Percentiles rank a stretch among this genome's conserved stretches.
phyloP scores from a whole-genome alignment of 2,113 vertebrate genomes.

The Hyperopisus bebe region DNA sequence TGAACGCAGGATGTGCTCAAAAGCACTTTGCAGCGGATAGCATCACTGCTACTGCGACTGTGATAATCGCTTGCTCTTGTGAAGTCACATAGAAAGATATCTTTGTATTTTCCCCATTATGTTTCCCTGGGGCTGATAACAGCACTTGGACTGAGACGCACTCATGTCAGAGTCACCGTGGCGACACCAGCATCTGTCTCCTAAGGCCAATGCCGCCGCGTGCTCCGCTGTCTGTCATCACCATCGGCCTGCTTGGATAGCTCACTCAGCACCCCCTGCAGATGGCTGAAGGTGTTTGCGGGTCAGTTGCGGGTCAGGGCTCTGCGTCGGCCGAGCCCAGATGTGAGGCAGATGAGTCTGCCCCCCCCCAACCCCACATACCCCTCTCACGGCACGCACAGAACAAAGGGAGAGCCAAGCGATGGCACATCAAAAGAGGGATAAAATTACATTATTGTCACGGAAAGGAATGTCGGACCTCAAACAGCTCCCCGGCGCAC shows the following conservation, averaged over 20 bases:
- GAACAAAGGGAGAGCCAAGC: neutral
- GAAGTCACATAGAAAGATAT: neutral
- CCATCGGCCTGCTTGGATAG: neutral
- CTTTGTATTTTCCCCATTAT: neutral
- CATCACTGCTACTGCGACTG: neutral
- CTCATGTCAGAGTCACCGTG: neutral
- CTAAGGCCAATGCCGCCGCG: neutral
- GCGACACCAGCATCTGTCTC: neutral
- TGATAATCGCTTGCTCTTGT: neutral
- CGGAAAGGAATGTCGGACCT: neutral
- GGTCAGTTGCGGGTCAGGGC: neutral
- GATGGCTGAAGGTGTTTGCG: neutral
- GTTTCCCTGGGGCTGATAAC: neutral
- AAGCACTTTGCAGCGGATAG: neutral
- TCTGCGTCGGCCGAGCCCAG: neutral
- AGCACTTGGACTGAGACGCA: neutral
- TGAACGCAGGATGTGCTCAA: neutral
- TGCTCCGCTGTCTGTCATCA: neutral
- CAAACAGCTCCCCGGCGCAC: neutral
- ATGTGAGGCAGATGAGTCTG: slow-evolving; percentile 2
- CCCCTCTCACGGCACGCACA: neutral
- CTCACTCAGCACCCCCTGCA: neutral
- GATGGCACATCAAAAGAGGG: neutral
- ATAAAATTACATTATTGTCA: neutral
- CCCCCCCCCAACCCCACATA: neutral